Conservation (phyloP, 2,113 vertebrate species). For the Solenodon paradoxus region DNA sequence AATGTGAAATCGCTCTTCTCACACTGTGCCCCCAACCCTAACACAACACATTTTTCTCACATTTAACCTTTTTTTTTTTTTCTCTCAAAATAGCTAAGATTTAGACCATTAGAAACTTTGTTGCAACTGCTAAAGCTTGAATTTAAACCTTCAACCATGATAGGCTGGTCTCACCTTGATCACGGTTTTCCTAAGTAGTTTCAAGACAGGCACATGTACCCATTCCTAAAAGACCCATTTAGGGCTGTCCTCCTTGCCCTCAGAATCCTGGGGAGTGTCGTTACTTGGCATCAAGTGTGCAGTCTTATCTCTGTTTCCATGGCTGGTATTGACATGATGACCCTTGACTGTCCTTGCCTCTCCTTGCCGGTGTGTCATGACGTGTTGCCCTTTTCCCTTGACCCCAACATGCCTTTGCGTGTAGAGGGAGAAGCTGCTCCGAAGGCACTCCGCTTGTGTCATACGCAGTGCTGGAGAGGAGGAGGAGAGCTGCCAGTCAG, state of each 20-base stretch:
- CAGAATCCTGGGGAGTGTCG: background rate
- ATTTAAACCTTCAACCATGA: background rate
- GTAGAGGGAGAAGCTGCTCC: slow-evolving; percentile 88
- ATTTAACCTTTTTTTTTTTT: background rate
- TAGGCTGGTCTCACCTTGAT: background rate
- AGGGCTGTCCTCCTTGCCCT: background rate
- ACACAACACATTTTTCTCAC: background rate
- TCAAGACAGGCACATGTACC: no score
- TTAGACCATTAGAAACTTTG: background rate
- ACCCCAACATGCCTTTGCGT: slow-evolving; percentile 78
- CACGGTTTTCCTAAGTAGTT: background rate
- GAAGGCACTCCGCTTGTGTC: slow-evolving; percentile 90
- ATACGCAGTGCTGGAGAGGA: slow-evolving; percentile 80
- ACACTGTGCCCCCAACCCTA: background rate
- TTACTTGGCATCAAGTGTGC: background rate
- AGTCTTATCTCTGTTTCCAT: rapidly evolving
- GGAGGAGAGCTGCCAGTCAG: slow-evolving; percentile 82
- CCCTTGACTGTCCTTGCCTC: background rate
- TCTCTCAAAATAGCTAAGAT: background rate
- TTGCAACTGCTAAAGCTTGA: background rate
- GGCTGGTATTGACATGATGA: background rate
- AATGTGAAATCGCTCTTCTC: background rate
- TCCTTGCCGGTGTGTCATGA: slow-evolving; percentile 54
- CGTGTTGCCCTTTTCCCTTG: slow-evolving; percentile 80
- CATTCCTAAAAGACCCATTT: no score